Evolutionary conservation across 1,140 invertebrate genomes (phyloP), one percentile per base, ranked within the genome.

Genomic region (Drosophila varians): DNA sequence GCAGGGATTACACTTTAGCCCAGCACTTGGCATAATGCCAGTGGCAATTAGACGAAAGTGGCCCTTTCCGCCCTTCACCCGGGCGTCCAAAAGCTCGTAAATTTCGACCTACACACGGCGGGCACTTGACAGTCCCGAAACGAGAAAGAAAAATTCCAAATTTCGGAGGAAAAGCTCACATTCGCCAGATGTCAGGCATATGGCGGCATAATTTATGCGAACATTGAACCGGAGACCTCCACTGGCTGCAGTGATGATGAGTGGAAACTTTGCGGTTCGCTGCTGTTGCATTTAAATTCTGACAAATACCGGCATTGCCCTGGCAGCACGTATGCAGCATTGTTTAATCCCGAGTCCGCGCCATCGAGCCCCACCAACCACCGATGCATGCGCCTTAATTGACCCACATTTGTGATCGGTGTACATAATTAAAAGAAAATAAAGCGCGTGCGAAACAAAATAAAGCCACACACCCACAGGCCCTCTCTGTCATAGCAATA

Each of bases 141-240:
- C 34, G 54, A 36, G 40, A 48, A 48, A 5, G 18, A 45, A 65
- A 49, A 51, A 21, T 49, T 9, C 4, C 23, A 42, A 25, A 34
- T 28, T 38, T 42, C 16, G 23, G 34, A 74, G 51, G 28, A 54
- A 42, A 40, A 26, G 36, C 12, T 8, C 14, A 21, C 42, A 58
- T 28, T 64, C 34, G 49, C 46, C 83, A 76, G 71, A 51, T 74
- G 76, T 51, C 68, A 53, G 77, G 77, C 83, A 86, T 86, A 86
- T 87, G 80, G 69, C 64, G 46, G 70, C 69, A 80, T 87, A 86
- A 86, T 86, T 86, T 87, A 87, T 87, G 77, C 83, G 77, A 56
- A 77, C 73, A 64, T 54, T 87, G 77, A 87, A 86, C 77, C 69
- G 47, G 26, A 31, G 36, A 12, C 5, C 36, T 16, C n/a, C 16